Evolutionary conservation across 1,140 invertebrate genomes (phyloP), one percentile per base, ranked within the genome.

Genomic region (Pseudobourletiella spinata): DNA sequence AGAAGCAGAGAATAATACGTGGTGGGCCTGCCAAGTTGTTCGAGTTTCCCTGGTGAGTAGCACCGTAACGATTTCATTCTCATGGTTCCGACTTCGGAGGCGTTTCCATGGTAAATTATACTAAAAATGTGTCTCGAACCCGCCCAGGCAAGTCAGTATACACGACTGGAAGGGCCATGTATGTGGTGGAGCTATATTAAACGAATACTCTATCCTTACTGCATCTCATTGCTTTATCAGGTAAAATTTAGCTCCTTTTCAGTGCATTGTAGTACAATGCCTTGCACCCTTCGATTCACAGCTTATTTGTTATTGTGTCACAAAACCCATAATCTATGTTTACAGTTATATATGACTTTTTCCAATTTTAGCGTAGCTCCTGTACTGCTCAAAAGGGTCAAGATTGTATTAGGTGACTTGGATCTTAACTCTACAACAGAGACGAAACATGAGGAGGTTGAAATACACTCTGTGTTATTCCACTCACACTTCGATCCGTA

Each of bases 141-240:
- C n/a, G n/a, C n/a, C 6, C 46, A 48, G 46, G 46, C 71, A 74
- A 43, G 74, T 75, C 20, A 74, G 73, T 18, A 73, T 77, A 55
- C 72, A 72, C 18, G 68, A 74, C 24, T 66, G 71, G 25, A 71
- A 79, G 25, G 73, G 76, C 56, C 79, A 81, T 68, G 76, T 79
- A 55, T 84, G 82, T 72, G 82, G 82, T 0, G 82, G 79, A 24
- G 79, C 80, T n/a, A 74, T 84, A 6, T 75, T 84, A 35, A 77
- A 73, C 64, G 73, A 76, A 32, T 68, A 74, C 29, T 81, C 78
- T 75, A 76, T 83, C 8, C 68, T 84, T 1, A 82, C 79, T 24
- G 82, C 82, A 20, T 81, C 82, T 20, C 82, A 84, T 71, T 84
- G 82, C 62, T 75, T 82, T 57, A 72, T 75, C 43, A 73, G 72